A percentile compares a stretch with the other conserved stretches of the same genome.
These are phyloP conservation scores for Lepetodrilus schrolli DNA, from an alignment of 2,888 invertebrate genomes.

Conservation along the genomic window DNA sequence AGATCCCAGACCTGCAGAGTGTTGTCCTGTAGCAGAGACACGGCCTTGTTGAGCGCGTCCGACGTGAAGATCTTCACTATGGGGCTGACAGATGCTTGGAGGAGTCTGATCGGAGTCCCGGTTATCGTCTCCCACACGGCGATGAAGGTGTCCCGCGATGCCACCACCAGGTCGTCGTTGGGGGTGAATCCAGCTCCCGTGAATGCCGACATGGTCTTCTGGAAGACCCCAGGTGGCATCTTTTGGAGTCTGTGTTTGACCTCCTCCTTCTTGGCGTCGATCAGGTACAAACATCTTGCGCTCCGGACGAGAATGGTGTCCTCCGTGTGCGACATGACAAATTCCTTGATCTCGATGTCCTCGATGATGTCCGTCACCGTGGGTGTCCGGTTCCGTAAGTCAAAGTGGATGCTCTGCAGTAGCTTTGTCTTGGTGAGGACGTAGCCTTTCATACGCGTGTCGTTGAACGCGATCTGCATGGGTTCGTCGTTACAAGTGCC, in stretches of 20 bases:
- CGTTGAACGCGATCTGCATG: slow-evolving; percentile 54
- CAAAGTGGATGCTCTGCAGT: slow-evolving; percentile 55
- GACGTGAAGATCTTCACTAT: slow-evolving; percentile 63
- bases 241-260: slow-evolving; percentile 51
- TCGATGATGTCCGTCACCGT: slow-evolving; percentile 51
- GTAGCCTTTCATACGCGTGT: slow-evolving; percentile 53
- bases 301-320: slow-evolving; percentile 57
- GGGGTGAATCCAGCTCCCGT: slow-evolving; percentile 65
- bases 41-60: slow-evolving; percentile 59
- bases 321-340: slow-evolving; percentile 53
- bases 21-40: slow-evolving; percentile 62
- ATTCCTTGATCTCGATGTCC: slow-evolving; percentile 59
- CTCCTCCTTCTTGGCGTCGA: slow-evolving; percentile 52
- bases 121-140: slow-evolving; percentile 64
- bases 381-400: slow-evolving; percentile 52
- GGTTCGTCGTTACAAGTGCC: slow-evolving; percentile 57
- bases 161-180: slow-evolving; percentile 61
- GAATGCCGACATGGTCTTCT: slow-evolving; percentile 61
- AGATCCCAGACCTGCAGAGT: slow-evolving; percentile 69
- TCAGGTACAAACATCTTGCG: slow-evolving; percentile 56
- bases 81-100: slow-evolving; percentile 60
- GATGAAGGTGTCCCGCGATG: slow-evolving; percentile 63
- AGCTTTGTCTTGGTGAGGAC: slow-evolving; percentile 57
- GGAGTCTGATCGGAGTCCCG: slow-evolving; percentile 59
- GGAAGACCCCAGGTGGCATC: slow-evolving; percentile 60